Conservation (phyloP, 2,113 vertebrate species). For the Scophthalmus maximus region DNA sequence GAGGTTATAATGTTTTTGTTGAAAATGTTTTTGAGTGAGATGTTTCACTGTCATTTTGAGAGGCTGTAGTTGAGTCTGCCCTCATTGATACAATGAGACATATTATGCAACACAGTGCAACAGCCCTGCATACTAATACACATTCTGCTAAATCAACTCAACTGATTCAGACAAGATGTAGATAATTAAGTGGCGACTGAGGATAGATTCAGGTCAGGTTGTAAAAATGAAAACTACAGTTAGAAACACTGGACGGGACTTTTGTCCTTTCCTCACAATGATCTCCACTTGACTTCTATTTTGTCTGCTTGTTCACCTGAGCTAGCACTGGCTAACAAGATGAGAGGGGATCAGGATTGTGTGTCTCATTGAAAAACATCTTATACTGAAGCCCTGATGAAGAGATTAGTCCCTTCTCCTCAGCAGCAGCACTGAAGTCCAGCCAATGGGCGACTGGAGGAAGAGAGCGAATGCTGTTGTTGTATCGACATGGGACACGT, state of each 20-base stretch:
- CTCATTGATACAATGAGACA: background rate
- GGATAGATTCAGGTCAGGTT: background rate
- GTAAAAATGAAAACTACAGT: background rate
- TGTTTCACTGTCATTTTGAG: background rate
- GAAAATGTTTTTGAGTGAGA: background rate
- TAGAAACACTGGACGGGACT: background rate
- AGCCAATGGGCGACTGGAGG: background rate
- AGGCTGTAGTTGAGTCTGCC: background rate
- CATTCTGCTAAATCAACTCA: background rate
- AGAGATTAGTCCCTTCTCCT: slow-evolving; percentile 32
- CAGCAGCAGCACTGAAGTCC: background rate
- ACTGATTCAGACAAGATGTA: background rate
- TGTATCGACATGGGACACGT: no score
- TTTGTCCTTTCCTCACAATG: background rate
- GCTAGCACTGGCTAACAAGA: slow-evolving; percentile 60
- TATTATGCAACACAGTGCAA: background rate
- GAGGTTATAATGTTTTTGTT: background rate
- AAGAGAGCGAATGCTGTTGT: background rate
- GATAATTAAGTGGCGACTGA: background rate
- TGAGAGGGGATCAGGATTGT: slow-evolving; percentile 65
- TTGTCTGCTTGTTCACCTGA: slow-evolving; percentile 39
- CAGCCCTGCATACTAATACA: background rate
- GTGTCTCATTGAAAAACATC: slow-evolving; percentile 35
- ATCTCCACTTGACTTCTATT: background rate
- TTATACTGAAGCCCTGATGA: background rate